phyloP scores from a whole-genome alignment of 2,888 invertebrate species.

The Crocallis elinguaria region DNA sequence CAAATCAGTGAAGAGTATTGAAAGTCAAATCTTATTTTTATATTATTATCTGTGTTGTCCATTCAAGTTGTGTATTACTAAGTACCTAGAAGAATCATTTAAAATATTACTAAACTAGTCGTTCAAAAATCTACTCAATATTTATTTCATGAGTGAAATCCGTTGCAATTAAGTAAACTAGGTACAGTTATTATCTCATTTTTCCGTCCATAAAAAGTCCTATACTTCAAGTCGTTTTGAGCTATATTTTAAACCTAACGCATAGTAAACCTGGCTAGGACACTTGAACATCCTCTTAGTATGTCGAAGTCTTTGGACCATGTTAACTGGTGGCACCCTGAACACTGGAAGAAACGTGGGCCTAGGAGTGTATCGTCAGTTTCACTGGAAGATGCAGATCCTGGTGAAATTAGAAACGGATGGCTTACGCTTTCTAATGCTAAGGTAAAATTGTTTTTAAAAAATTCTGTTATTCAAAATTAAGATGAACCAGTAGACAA shows the following conservation, averaged over 20 bases:
- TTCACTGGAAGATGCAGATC: slow-evolving; percentile 64
- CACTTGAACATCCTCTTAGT: slow-evolving; percentile 29
- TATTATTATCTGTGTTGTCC: too few species aligned
- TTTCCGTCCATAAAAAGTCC: neutral
- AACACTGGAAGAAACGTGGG: slow-evolving; percentile 59
- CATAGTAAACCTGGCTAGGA: neutral
- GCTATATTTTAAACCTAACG: neutral
- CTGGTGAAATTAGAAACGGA: slow-evolving; percentile 69
- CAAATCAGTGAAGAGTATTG: neutral
- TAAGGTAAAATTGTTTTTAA: slow-evolving; percentile 52
- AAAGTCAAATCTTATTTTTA: too few species aligned
- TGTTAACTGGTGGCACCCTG: slow-evolving; percentile 75
- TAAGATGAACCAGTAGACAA: too few species aligned
- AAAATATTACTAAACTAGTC: too few species aligned
- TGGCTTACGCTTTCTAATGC: slow-evolving; percentile 68
- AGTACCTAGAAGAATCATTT: too few species aligned
- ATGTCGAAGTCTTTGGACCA: slow-evolving; percentile 65
- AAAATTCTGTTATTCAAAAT: neutral
- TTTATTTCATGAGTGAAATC: too few species aligned
- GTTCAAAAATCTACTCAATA: too few species aligned
- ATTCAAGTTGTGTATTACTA: too few species aligned
- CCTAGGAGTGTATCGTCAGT: slow-evolving; percentile 61
- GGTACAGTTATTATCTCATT: neutral
- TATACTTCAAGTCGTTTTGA: neutral
- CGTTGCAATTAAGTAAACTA: neutral